Conservation (phyloP, 2,113 vertebrate genomes). For the Variabilichromis moorii region DNA sequence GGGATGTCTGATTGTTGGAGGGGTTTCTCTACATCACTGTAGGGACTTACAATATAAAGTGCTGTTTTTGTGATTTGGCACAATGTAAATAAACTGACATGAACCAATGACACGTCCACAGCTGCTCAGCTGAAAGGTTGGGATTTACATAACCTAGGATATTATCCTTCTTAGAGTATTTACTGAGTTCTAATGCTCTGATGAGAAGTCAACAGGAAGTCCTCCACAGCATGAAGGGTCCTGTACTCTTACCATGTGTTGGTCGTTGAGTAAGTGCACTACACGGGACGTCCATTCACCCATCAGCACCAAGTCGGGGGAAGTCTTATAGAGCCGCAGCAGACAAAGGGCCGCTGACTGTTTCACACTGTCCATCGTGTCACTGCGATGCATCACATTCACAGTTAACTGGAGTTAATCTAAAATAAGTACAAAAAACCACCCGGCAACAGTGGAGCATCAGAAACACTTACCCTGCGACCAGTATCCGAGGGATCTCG, state of each 20-base stretch:
- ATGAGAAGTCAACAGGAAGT: neutral
- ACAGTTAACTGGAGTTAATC: neutral
- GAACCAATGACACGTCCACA: neutral
- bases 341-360: slow-evolving; percentile 89
- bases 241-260: slow-evolving; percentile 80
- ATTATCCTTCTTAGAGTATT: neutral
- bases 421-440: neutral
- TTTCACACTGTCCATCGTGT: slow-evolving; percentile 94
- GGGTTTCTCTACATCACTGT: neutral
- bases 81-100: neutral
- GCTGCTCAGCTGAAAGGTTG: neutral
- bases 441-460: neutral
- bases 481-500: slow-evolving; percentile 87
- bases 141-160: neutral
- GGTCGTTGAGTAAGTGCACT: slow-evolving; percentile 89
- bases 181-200: neutral
- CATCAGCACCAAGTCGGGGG: slow-evolving; percentile 88
- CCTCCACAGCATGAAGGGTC: neutral
- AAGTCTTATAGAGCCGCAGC: slow-evolving; percentile 87
- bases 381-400: slow-evolving; percentile 56
- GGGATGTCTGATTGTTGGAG: neutral
- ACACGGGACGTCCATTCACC: slow-evolving; percentile 91
- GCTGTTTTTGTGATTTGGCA: neutral
- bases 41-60: neutral
- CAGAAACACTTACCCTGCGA: slow-evolving; percentile 78